Conservation (phyloP, 2,888 invertebrate species). For the Clivina fossor region DNA sequence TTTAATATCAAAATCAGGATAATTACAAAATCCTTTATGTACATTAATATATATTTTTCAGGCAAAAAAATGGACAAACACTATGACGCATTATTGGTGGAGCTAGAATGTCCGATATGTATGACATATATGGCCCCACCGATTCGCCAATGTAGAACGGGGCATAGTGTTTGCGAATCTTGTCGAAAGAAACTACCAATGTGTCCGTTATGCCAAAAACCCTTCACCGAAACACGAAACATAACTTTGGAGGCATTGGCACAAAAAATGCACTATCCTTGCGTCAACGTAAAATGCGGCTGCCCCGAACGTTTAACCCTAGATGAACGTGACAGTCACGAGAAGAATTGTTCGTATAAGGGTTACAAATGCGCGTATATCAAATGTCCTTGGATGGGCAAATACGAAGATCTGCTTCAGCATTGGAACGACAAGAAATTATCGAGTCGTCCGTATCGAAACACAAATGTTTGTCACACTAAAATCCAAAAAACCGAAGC, state of each 20-base stretch:
- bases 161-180: conserved; percentile 41
- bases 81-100: conserved; percentile 40
- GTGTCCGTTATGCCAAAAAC: conserved; percentile 41
- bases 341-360: conserved; percentile 38
- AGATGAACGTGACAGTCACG: conserved; percentile 40
- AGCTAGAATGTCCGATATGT: conserved; percentile 43
- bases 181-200: conserved; percentile 39
- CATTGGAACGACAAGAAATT: conserved; percentile 43
- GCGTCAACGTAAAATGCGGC: conserved; percentile 39
- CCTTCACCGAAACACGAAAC: conserved; percentile 42
- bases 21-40: no score
- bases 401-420: conserved; percentile 36
- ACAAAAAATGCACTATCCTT: conserved; percentile 43
- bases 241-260: conserved; percentile 42
- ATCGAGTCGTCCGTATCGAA: conserved; percentile 39
- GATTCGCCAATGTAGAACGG: conserved; percentile 41
- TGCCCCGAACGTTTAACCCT: conserved; percentile 38
- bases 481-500: conserved; percentile 40
- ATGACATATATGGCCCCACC: conserved; percentile 42
- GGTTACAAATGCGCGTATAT: conserved; percentile 41
- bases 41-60: conserved; percentile 30
- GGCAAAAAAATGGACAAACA: conserved; percentile 29
- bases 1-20: no score
- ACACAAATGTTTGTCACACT: conserved; percentile 41
- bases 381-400: conserved; percentile 41